Evolutionary conservation across 2,113 vertebrate species (phyloP).

Genomic region (Dendropsophus ebraccatus): DNA sequence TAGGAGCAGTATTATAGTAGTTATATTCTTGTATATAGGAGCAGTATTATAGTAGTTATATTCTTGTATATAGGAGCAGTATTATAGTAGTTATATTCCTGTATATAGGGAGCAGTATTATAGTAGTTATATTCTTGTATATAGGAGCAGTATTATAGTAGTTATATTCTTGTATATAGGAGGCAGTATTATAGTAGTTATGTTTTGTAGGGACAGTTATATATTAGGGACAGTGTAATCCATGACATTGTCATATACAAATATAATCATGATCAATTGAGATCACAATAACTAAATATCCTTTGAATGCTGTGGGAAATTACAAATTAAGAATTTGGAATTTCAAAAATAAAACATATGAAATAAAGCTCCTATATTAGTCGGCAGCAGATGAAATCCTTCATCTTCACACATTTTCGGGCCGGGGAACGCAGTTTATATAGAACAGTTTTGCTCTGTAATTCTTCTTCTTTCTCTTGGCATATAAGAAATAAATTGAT

Average conservation of each 20-base stretch:
- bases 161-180: slow-evolving; percentile 1
- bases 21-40: not conserved
- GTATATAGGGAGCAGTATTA: not conserved
- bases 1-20: not conserved
- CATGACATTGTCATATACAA: no score
- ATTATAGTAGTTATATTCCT: slow-evolving; percentile 7
- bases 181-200: slow-evolving; percentile 9
- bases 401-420: no score
- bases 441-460: not conserved
- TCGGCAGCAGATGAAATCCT: no score
- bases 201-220: not conserved
- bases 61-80: not conserved
- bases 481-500: slow-evolving; percentile 27
- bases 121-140: not conserved
- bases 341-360: no score
- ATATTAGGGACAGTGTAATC: no score
- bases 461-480: not conserved
- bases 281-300: no score
- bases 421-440: not conserved
- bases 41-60: slow-evolving; percentile 10
- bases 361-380: no score
- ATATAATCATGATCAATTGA: no score
- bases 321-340: no score
- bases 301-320: no score
- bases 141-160: slow-evolving; percentile 6